These are phyloP conservation scores for Decapterus maruadsi DNA, from an alignment of 2,797 vertebrate species.

Conservation along the genomic window DNA sequence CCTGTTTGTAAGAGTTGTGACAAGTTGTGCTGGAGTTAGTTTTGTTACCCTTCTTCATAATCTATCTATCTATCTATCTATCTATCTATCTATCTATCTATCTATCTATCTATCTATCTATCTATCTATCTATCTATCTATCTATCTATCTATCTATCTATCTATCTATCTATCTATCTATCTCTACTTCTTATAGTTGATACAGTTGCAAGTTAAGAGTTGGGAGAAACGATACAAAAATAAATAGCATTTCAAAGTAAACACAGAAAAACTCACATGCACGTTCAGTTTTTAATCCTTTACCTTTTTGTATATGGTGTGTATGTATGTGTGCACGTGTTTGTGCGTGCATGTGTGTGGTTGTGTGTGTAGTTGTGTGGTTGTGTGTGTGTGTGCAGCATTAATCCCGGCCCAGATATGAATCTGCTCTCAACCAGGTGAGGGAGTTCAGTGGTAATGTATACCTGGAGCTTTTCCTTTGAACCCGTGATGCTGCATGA, in stretches of 20 bases:
- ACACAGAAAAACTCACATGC: background rate
- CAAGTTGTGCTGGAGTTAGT: no score
- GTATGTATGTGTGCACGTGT: slow-evolving; percentile 13
- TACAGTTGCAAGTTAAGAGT: background rate
- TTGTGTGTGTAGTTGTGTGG: slow-evolving; percentile 30
- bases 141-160: no score
- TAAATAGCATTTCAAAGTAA: background rate
- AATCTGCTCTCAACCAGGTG: slow-evolving; percentile 73
- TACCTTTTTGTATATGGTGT: background rate
- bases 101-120: no score
- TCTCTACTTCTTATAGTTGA: no score
- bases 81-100: no score
- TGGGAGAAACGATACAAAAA: background rate
- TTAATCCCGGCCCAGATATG: slow-evolving; percentile 58
- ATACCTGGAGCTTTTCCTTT: slow-evolving; percentile 76
- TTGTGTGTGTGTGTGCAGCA: slow-evolving; percentile 22
- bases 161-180: no score
- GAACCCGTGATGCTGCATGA: slow-evolving; percentile 65
- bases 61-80: no score
- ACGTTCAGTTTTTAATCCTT: background rate
- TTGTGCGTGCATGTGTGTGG: slow-evolving; percentile 4
- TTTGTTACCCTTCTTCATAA: no score
- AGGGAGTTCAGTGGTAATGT: slow-evolving; percentile 78
- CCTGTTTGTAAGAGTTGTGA: no score
- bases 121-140: no score